Percentiles rank a stretch among this genome's conserved stretches.
These are phyloP conservation scores for Cheilosia vernalis DNA, from an alignment of 2,888 invertebrate genomes.

Conservation along the genomic window DNA sequence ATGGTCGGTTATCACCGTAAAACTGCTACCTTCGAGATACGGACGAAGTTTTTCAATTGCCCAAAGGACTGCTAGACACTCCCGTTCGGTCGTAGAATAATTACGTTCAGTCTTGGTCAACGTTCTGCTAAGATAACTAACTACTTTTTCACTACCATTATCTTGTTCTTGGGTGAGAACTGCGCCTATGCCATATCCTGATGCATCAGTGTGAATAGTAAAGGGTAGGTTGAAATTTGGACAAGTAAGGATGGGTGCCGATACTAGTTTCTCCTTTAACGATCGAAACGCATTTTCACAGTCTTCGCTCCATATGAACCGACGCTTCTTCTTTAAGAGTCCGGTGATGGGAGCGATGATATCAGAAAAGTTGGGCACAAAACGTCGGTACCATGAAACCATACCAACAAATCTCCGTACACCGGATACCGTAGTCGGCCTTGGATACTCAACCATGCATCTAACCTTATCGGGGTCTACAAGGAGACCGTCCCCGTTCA, in stretches of 20 bases:
- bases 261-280: no score
- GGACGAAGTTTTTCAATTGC: slow-evolving; percentile 59
- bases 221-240: slow-evolving; percentile 29
- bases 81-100: slow-evolving; percentile 42
- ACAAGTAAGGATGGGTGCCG: no score
- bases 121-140: slow-evolving; percentile 44
- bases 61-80: slow-evolving; percentile 54
- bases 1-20: slow-evolving; percentile 52
- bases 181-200: slow-evolving; percentile 49
- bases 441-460: slow-evolving; percentile 37
- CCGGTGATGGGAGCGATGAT: slow-evolving; percentile 29
- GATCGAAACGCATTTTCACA: no score
- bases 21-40: slow-evolving; percentile 56
- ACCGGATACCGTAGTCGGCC: slow-evolving; percentile 26
- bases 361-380: slow-evolving; percentile 37
- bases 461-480: slow-evolving; percentile 57
- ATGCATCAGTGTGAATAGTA: slow-evolving; percentile 51
- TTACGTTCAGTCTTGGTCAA: slow-evolving; percentile 39
- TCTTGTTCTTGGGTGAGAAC: slow-evolving; percentile 47
- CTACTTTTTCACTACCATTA: slow-evolving; percentile 36
- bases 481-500: slow-evolving; percentile 21
- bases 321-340: slow-evolving; percentile 34
- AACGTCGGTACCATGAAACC: slow-evolving; percentile 49
- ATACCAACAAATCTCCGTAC: slow-evolving; percentile 46
- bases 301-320: slow-evolving; percentile 19